Evolutionary conservation across 2,797 vertebrate genomes (phyloP), one percentile per base, ranked within the genome.

Genomic region (Dendrocincla tyrannina): DNA sequence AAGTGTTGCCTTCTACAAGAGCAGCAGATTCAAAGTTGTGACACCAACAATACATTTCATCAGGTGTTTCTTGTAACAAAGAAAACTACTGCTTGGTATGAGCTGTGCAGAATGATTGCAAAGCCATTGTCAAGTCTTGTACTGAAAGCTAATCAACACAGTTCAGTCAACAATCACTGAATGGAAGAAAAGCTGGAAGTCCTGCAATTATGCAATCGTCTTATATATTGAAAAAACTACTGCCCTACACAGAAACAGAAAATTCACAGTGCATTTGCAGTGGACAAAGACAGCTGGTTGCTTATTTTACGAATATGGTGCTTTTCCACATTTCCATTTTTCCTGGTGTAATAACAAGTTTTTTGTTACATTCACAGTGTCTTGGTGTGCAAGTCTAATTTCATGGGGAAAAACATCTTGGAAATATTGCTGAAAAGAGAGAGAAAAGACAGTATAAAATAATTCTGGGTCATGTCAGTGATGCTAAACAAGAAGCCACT

Each of bases 131-230:
- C 84, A 96, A 58, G 58, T 47, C 74, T 86, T 85, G 55, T 76
- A 83, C 68, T 95, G 91, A 95, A 95, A 87, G 89, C 76, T 97
- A 96, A 97, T 97, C 95, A 96, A 84, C 89, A 91, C 59, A 73
- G 79, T 66, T 93, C 85, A 88, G 75, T 89, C 95, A 91, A 77
- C 79, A 95, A 89, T 93, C 74, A 84, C 68, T 35, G 66, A 56
- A 78, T 92, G 46, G 83, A 94, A 95, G 83, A 92, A 92, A 92
- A 89, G 64, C 84, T 66, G 41, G 84, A 95, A 94, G 91, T 81
- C 91, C 86, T 93, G 92, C 41, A 92, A 91, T 94, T 96, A 96
- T 56, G 37, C 72, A 91, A 4, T 93, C 17, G 4, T 60, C 55
- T 75, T 96, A 67, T 58, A 28, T 76, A 90, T 78, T 64, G 86